Conservation (phyloP, 2,888 invertebrate genomes). For the Amphimallon solstitiale region DNA sequence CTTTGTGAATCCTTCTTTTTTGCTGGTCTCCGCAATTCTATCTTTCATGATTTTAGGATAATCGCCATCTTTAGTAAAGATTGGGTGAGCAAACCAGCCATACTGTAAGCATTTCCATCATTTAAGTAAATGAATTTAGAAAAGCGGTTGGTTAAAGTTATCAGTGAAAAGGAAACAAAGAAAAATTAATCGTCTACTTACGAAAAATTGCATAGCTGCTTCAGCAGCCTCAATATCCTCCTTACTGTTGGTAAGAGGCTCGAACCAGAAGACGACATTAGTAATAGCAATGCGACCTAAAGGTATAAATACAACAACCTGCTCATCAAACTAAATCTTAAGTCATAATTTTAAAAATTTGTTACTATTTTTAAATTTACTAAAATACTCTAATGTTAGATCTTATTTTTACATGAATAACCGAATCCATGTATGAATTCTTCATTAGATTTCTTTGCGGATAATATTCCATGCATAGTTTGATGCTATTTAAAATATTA, state of each 20-base stretch:
- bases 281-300: slow-evolving; percentile 71
- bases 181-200: slow-evolving; percentile 55
- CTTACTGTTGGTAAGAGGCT: slow-evolving; percentile 63
- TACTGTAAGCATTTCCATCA: slow-evolving; percentile 58
- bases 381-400: too few relatives aligned
- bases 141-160: too few relatives aligned
- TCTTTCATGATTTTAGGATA: slow-evolving; percentile 73
- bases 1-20: slow-evolving; percentile 66
- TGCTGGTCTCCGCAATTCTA: slow-evolving; percentile 67
- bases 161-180: too few relatives aligned
- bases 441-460: too few relatives aligned
- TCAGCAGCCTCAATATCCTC: slow-evolving; percentile 68
- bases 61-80: slow-evolving; percentile 70
- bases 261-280: slow-evolving; percentile 67
- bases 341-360: slow-evolving; percentile 47
- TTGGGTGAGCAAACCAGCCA: slow-evolving; percentile 76
- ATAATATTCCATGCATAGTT: too few relatives aligned
- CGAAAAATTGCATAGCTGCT: slow-evolving; percentile 67
- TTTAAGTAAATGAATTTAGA: too few relatives aligned
- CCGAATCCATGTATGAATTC: too few relatives aligned
- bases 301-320: too few relatives aligned
- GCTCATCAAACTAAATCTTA: too few relatives aligned
- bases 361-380: too few relatives aligned
- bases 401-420: too few relatives aligned
- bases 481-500: too few relatives aligned